Percentiles rank a stretch among this genome's conserved stretches.
Evolutionary conservation across 2,797 vertebrate species (phyloP).

Genomic region (Alcedo atthis): DNA sequence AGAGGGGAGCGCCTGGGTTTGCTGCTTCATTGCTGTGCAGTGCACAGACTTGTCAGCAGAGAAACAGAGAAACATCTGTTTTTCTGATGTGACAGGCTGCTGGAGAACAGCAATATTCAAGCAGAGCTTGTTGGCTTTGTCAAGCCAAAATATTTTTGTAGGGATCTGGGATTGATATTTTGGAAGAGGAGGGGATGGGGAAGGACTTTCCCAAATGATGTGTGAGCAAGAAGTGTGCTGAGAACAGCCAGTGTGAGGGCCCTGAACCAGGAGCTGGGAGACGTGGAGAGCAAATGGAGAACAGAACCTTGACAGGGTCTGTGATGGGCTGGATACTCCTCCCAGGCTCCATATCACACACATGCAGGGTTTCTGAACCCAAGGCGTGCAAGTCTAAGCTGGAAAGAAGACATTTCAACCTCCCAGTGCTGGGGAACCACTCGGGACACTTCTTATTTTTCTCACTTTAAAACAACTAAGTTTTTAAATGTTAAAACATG

Average conservation of each 20-base stretch:
- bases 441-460: too few relatives aligned
- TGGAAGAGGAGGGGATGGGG: neutral
- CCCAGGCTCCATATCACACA: neutral
- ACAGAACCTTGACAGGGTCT: neutral
- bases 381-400: too few relatives aligned
- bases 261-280: neutral
- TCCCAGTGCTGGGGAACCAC: too few relatives aligned
- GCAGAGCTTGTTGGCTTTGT: neutral
- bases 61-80: neutral
- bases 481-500: too few relatives aligned
- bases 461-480: too few relatives aligned
- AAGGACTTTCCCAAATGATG: neutral
- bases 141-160: neutral
- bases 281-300: neutral
- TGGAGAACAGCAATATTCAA: neutral
- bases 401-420: too few relatives aligned
- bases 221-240: neutral
- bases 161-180: neutral
- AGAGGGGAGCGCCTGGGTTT: constrained; percentile 15
- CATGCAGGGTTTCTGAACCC: too few relatives aligned
- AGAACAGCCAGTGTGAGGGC: neutral
- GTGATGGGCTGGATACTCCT: neutral
- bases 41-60: neutral
- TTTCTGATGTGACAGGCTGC: neutral
- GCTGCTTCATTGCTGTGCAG: neutral